phyloP scores from a whole-genome alignment of 1,140 invertebrate genomes.

The Leptoteleia sp. region DNA sequence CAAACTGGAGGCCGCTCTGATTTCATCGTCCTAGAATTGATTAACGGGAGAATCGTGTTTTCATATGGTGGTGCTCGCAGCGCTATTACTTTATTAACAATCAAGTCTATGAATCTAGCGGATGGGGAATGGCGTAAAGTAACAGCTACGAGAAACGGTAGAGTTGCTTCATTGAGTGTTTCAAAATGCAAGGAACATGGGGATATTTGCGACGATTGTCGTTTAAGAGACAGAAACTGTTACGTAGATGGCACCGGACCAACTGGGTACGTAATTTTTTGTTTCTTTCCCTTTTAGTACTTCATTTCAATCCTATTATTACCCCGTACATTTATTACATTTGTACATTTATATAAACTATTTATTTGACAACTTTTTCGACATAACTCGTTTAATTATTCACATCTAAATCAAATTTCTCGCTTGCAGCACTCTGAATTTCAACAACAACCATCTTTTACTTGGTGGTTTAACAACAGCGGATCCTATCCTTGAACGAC shows the following conservation, averaged over 20 bases:
- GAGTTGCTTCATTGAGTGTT: slow-evolving; percentile 91
- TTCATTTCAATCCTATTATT: too few species aligned
- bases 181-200: slow-evolving; percentile 91
- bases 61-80: slow-evolving; percentile 94
- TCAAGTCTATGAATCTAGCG: slow-evolving; percentile 85
- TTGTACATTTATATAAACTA: too few species aligned
- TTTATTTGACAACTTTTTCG: too few species aligned
- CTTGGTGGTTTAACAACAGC: slow-evolving; percentile 92
- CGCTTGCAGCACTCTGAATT: slow-evolving; percentile 90
- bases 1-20: slow-evolving; percentile 93
- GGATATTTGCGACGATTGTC: slow-evolving; percentile 91
- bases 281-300: background rate
- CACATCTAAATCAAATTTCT: slow-evolving; percentile 21
- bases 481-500: slow-evolving; percentile 91
- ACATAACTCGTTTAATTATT: too few species aligned
- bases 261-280: slow-evolving; percentile 85
- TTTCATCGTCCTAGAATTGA: slow-evolving; percentile 94
- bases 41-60: slow-evolving; percentile 91
- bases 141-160: slow-evolving; percentile 93
- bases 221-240: slow-evolving; percentile 88
- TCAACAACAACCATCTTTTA: slow-evolving; percentile 92
- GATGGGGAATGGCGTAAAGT: slow-evolving; percentile 96
- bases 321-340: too few species aligned
- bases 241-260: slow-evolving; percentile 92
- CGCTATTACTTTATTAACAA: slow-evolving; percentile 89